phyloP scores from a whole-genome alignment of 2,888 invertebrate genomes.

The Catocala sponsa region DNA sequence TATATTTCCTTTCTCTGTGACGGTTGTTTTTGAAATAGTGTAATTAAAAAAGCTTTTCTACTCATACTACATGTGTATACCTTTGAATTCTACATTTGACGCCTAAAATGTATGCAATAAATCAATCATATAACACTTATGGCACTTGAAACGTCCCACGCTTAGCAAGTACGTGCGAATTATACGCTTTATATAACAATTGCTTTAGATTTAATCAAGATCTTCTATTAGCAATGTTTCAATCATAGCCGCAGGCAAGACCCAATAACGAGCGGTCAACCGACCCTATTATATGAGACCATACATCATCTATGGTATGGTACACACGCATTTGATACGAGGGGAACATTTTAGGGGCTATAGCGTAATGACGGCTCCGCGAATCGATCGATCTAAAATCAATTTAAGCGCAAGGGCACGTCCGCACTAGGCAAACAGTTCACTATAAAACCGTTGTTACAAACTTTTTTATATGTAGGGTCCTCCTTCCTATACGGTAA shows the following conservation, averaged over 20 bases:
- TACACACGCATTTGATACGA: conserved; percentile 15
- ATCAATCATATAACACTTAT: no score
- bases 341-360: conserved; percentile 15
- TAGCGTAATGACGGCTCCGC: conserved; percentile 13
- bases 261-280: conserved; percentile 9
- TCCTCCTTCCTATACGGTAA: no score
- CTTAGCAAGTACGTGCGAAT: neutral
- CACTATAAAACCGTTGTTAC: conserved; percentile 3
- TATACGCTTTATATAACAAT: neutral
- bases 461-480: no score
- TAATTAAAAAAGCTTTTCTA: no score
- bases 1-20: no score
- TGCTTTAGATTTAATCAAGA: conserved; percentile 1
- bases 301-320: conserved; percentile 24
- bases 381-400: conserved; percentile 17
- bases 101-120: no score
- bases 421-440: neutral
- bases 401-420: conserved; percentile 9
- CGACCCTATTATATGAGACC: conserved; percentile 18
- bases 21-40: no score
- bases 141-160: no score
- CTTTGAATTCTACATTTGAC: no score
- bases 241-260: conserved; percentile 11
- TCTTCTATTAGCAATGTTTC: conserved; percentile 7
- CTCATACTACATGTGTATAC: no score